Evolutionary conservation across 2,113 vertebrate genomes (phyloP).

Genomic region (Mirounga angustirostris): DNA sequence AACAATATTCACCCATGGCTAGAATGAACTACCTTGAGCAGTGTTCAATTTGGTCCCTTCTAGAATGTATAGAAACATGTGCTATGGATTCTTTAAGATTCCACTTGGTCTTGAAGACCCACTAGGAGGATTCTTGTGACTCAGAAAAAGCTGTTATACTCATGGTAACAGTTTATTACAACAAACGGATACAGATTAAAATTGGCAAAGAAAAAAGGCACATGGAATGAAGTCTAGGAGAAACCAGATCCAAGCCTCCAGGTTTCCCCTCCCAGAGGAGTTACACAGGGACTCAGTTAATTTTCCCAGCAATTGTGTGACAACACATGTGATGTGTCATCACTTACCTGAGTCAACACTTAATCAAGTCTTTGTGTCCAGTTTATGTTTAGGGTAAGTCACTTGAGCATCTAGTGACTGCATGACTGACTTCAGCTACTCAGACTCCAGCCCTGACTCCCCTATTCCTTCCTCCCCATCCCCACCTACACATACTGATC

Average conservation of each 20-base stretch:
- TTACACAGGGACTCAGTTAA: neutral
- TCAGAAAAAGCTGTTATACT: neutral
- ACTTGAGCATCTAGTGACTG: neutral
- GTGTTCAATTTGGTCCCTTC: neutral
- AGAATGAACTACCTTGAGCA: neutral
- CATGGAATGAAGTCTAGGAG: neutral
- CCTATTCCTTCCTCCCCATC: rapidly evolving
- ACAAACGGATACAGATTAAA: neutral
- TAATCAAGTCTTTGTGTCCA: neutral
- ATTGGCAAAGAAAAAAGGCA: neutral
- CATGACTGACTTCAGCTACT: neutral
- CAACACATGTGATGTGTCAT: too few relatives aligned
- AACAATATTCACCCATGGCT: neutral
- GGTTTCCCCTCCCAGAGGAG: rapidly evolving
- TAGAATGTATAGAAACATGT: neutral
- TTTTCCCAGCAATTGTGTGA: neutral
- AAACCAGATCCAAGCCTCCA: neutral
- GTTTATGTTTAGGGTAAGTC: neutral
- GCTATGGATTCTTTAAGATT: neutral
- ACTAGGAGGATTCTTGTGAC: neutral
- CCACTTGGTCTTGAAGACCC: neutral
- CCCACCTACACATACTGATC: rapidly evolving
- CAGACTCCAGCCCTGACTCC: neutral
- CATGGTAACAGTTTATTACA: neutral
- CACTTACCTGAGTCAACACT: neutral